A percentile compares a stretch with the other conserved stretches of the same genome.
These are phyloP conservation scores for Ceratina calcarata DNA, from an alignment of 1,140 invertebrate species.

Conservation along the genomic window DNA sequence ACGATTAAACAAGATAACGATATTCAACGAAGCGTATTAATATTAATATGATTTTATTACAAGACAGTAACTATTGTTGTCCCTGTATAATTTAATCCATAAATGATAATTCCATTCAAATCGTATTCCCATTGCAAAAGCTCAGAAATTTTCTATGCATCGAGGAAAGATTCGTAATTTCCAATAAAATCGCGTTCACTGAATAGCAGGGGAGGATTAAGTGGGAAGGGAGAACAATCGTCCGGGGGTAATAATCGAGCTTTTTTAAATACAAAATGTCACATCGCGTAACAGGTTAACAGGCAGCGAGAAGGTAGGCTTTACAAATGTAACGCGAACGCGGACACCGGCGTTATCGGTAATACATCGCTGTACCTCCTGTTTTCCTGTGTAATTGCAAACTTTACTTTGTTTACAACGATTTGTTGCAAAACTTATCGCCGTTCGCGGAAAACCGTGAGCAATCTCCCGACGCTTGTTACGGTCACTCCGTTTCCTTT, in stretches of 20 bases:
- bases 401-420: conserved; percentile 64
- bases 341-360: conserved; percentile 47
- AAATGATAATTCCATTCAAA: too few relatives aligned
- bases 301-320: conserved; percentile 58
- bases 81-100: too few relatives aligned
- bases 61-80: too few relatives aligned
- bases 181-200: background rate
- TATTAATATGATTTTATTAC: too few relatives aligned
- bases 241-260: conserved; percentile 24
- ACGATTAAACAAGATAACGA: too few relatives aligned
- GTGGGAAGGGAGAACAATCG: background rate
- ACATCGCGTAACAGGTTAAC: conserved; percentile 73
- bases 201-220: background rate
- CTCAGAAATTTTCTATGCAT: too few relatives aligned
- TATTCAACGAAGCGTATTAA: too few relatives aligned
- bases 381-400: conserved; percentile 74
- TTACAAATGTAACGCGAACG: conserved; percentile 69
- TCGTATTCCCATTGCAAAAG: too few relatives aligned
- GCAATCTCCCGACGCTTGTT: too few relatives aligned
- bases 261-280: conserved; percentile 79
- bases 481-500: too few relatives aligned
- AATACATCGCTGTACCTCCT: conserved; percentile 64
- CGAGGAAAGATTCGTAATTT: background rate
- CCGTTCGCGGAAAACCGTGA: background rate
- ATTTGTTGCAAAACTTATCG: conserved; percentile 47